Evolutionary conservation across 2,113 vertebrate species (phyloP), one percentile per base, ranked within the genome.

Genomic region (Serilophus lunatus): DNA sequence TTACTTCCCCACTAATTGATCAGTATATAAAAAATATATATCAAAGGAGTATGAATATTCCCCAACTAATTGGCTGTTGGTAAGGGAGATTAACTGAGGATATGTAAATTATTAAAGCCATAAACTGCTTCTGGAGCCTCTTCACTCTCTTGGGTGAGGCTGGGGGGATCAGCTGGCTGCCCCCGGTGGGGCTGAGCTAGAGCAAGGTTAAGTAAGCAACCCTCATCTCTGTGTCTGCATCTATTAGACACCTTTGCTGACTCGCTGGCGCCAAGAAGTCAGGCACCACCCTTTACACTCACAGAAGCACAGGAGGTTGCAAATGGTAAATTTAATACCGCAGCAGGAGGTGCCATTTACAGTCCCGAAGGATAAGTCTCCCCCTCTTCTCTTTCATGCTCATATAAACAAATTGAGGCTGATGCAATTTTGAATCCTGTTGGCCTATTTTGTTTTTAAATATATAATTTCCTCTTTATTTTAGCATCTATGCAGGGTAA

Each of bases 31-130:
- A 93, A 92, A 97, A 51, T 45, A 70, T 79, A 88, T 84, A 36
- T 76, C 69, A 92, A 91, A 86, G 72, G 66, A 72, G 44, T 61
- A 91, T 78, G 38, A 94, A 91, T 97, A 95, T 87, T 93, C 84
- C 80, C 79, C 81, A 86, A 88, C 90, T 92, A 98, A 97, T 95
- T 98, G 97, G 93, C 95, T 95, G 92, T 97, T 95, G 96, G 95
- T 97, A 98, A 98, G 95, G 90, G 92, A 98, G 97, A 97, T 96
- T 96, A 98, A 97, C 94, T 83, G 97, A 98, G 97, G 95, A 85
- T 95, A 95, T 79, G 96, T 98, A 96, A 98, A 98, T 98, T 98
- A 98, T 98, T 98, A 93, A 98, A 97, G 90, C 81, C 92, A 92
- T 74, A 93, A 95, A 97, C 96, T 97, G 97, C 96, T 98, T 92